phyloP scores from a whole-genome alignment of 2,113 vertebrate species.

The Ceuthmochares aereus region DNA sequence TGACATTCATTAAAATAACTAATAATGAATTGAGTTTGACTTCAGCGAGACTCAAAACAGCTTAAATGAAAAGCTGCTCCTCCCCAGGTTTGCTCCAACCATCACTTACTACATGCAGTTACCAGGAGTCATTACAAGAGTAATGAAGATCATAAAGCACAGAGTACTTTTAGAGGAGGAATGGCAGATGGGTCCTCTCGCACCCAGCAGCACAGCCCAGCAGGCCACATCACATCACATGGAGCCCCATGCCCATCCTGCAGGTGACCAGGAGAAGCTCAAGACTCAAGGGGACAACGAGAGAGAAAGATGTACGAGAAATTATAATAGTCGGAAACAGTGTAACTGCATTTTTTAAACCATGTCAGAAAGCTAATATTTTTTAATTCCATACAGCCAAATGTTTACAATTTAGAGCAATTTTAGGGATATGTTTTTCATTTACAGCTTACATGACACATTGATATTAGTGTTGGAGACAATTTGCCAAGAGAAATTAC shows the following conservation, averaged over 20 bases:
- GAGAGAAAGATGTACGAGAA: not conserved
- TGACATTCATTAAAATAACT: not conserved
- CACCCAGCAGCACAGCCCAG: rapidly evolving
- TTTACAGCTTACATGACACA: constrained; percentile 56
- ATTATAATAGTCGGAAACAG: not conserved
- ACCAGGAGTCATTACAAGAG: not conserved
- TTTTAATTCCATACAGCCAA: not conserved
- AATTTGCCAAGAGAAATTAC: constrained; percentile 59
- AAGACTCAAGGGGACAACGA: rapidly evolving
- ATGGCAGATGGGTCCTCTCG: rapidly evolving
- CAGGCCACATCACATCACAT: not conserved
- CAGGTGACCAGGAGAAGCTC: rapidly evolving
- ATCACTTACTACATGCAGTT: not conserved
- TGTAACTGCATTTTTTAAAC: not conserved
- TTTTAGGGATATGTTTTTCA: constrained; percentile 47
- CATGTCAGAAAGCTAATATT: not conserved
- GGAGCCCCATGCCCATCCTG: rapidly evolving
- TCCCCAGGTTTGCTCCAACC: not conserved
- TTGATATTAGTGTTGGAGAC: constrained; percentile 21
- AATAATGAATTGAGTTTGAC: not conserved
- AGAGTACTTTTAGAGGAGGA: not conserved
- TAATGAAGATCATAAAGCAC: rapidly evolving
- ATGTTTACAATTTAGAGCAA: not conserved
- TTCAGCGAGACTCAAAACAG: not conserved
- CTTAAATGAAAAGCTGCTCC: not conserved